phyloP scores from a whole-genome alignment of 2,797 vertebrate species.

The Peromyscus aztecus region DNA sequence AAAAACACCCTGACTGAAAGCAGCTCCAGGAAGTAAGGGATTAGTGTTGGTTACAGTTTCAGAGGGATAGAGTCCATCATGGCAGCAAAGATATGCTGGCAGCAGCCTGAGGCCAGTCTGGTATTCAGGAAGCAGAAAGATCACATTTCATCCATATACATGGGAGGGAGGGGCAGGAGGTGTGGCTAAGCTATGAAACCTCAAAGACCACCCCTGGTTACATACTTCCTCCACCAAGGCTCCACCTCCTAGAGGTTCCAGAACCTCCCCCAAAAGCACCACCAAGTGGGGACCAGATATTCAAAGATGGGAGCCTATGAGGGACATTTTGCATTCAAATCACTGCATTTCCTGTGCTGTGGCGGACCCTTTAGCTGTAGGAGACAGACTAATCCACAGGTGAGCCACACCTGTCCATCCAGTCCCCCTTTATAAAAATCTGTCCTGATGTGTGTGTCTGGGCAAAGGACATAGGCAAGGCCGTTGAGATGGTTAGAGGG shows the following conservation, averaged over 20 bases:
- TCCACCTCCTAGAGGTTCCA: neutral
- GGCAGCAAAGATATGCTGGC: too few species aligned
- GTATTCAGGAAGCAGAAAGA: neutral
- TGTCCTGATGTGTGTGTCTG: neutral
- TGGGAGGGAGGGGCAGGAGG: neutral
- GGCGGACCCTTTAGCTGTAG: rapidly evolving
- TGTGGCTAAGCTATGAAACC: too few species aligned
- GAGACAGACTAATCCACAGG: too few species aligned
- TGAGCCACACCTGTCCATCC: neutral
- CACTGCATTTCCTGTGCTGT: rapidly evolving
- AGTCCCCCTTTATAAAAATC: neutral
- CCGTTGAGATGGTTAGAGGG: rapidly evolving
- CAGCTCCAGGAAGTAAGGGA: neutral
- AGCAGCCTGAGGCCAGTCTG: neutral
- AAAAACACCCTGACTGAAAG: neutral
- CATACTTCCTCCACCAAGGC: too few species aligned
- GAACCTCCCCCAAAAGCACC: neutral
- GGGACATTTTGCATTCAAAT: neutral
- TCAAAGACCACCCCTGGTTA: too few species aligned
- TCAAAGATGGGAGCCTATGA: neutral
- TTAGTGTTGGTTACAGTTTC: neutral
- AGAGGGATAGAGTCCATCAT: neutral
- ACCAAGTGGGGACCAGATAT: neutral
- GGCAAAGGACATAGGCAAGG: neutral
- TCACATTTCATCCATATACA: neutral